Base-by-base conservation (phyloP, 2,888 invertebrate species). In the Sarcophaga subvicina region DNA sequence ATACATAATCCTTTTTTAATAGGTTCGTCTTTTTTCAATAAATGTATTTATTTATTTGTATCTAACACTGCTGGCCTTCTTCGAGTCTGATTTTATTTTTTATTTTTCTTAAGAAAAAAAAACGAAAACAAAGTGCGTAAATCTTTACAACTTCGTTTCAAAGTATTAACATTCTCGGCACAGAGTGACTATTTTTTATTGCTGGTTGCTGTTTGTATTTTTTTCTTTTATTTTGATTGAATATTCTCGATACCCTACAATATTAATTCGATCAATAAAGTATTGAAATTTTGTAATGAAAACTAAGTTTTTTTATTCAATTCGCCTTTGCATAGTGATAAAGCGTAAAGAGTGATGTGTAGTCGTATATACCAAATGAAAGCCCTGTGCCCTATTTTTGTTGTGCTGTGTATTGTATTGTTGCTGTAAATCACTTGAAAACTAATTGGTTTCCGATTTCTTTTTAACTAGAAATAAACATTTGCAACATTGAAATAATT, bases 371-470 rank as follows among this genome's bases (percentile, higher is more conserved):
- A 10, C 37, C 37, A 37, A 37, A 10, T 10, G 37, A 2, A 2
- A 37, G 37, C 8, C 37, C 37, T 37, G 71, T 59, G 20, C 4
- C 20, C 49, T 37, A 25, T 20, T 78, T 77, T 75, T 37, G 8
- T 8, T 37, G 10, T 37, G 2, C 8, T 8, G 64, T 63, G n/a
- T 25, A 76, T 64, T 83, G 63, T 37, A 37, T 47, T 80, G n/a
- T 66, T 80, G 80, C 72, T 83, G 83, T 83, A 86, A 86, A 86
- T 86, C 86, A 80, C 83, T 83, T 83, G 69, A 83, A 83, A 86
- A 83, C 83, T 86, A 86, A 86, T 86, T 86, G 86, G 86, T 86
- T 86, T 86, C 83, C 80, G 83, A 86, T 83, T 83, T 86, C 83
- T 73, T 86, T 83, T 80, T 69, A 83, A 83, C 83, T 78, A 86